Evolutionary conservation across 2,888 invertebrate genomes (phyloP).

Genomic region (Arenicola marina): DNA sequence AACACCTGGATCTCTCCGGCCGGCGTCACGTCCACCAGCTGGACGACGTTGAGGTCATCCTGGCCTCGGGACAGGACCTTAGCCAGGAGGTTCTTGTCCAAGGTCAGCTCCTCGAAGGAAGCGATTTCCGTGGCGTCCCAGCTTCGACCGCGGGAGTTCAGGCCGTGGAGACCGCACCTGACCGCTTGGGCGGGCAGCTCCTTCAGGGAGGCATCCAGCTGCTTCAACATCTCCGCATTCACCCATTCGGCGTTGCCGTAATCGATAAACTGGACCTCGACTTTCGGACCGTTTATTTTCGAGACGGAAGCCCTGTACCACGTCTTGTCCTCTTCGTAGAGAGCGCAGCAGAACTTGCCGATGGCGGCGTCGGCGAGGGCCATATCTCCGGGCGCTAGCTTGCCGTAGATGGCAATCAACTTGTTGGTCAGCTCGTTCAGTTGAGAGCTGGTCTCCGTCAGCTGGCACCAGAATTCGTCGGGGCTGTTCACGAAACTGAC

Average conservation of each 20-base stretch:
- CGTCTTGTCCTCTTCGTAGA: background rate
- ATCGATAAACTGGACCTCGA: background rate
- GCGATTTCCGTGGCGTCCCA: no score
- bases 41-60: background rate
- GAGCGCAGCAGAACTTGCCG: background rate
- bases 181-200: background rate
- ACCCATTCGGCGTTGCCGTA: background rate
- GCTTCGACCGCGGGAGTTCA: no score
- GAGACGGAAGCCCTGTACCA: background rate
- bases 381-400: constrained; percentile 24
- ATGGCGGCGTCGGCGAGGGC: constrained; percentile 10
- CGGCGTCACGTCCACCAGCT: background rate
- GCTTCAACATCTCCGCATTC: background rate
- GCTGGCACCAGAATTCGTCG: constrained; percentile 43
- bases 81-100: constrained; percentile 21
- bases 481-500: constrained; percentile 32
- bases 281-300: background rate
- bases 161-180: background rate
- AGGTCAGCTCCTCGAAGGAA: constrained; percentile 13
- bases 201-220: background rate
- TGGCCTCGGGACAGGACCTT: background rate
- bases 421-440: constrained; percentile 39
- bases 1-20: background rate
- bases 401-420: constrained; percentile 38
- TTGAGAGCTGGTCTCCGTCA: constrained; percentile 28